A percentile compares a stretch with the other conserved stretches of the same genome.
phyloP scores from a whole-genome alignment of 1,140 invertebrate genomes.

The Teleogryllus occipitalis region DNA sequence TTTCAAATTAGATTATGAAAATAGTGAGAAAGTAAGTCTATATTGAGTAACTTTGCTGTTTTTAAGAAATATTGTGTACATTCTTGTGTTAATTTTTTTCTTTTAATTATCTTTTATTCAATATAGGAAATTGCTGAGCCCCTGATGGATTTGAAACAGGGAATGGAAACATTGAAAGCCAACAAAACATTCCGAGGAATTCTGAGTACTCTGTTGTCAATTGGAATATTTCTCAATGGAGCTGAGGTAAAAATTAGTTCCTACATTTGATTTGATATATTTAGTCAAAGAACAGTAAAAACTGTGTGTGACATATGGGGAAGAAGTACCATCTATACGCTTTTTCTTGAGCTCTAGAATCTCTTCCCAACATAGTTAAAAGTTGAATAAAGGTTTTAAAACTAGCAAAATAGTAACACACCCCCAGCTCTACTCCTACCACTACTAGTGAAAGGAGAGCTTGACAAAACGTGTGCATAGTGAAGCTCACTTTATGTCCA shows the following conservation, averaged over 20 bases:
- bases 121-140: conserved; percentile 89
- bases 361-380: too few species aligned
- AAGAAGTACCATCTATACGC: too few species aligned
- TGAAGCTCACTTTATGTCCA: too few species aligned
- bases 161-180: conserved; percentile 78
- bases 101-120: conserved; percentile 35
- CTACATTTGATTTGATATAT: not conserved
- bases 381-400: too few species aligned
- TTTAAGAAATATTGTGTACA: not conserved
- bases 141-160: conserved; percentile 95
- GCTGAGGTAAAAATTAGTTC: conserved; percentile 50
- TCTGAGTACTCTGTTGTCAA: conserved; percentile 83
- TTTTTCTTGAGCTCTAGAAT: too few species aligned
- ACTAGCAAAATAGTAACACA: too few species aligned
- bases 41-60: not conserved
- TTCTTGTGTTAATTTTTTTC: not conserved
- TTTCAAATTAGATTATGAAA: conserved; percentile 97
- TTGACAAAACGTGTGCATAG: too few species aligned
- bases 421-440: too few species aligned
- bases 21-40: conserved; percentile 71
- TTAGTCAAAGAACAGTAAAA: too few species aligned
- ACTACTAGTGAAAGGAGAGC: too few species aligned
- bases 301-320: too few species aligned
- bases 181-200: conserved; percentile 95
- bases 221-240: conserved; percentile 97